A percentile compares a stretch with the other conserved stretches of the same genome.
Evolutionary conservation across 2,797 vertebrate species (phyloP).

Genomic region (Setipinna tenuifilis): DNA sequence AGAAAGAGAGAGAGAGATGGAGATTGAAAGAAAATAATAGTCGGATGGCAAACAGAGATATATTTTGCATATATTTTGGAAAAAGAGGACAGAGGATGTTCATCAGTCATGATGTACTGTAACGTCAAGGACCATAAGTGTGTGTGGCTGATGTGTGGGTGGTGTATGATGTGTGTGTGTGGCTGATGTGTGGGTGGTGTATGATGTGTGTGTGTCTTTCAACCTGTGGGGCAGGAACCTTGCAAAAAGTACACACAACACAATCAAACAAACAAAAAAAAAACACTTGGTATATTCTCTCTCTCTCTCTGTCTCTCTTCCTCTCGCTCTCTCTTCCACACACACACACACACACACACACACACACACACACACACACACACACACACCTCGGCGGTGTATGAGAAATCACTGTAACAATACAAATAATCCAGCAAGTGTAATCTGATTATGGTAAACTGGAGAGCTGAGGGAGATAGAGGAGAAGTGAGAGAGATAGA

Average conservation of each 20-base stretch:
- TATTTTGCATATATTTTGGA: not conserved
- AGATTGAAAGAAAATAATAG: not conserved
- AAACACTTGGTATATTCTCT: not conserved
- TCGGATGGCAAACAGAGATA: conserved; percentile 1
- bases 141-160: too few relatives aligned
- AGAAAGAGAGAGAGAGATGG: not conserved
- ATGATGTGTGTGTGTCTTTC: not conserved
- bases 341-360: not conserved
- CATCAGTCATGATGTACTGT: not conserved
- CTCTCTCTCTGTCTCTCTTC: not conserved
- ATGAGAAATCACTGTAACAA: conserved; percentile 67
- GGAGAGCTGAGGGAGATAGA: conserved; percentile 58
- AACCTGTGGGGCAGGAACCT: not conserved
- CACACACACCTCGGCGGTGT: not conserved
- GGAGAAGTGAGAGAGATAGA: conserved; percentile 53
- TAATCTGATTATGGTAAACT: conserved; percentile 74
- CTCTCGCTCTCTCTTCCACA: not conserved
- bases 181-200: too few relatives aligned
- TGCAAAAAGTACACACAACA: not conserved
- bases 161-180: too few relatives aligned
- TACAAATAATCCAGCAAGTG: conserved; percentile 68
- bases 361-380: conserved; percentile 5
- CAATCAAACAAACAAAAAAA: conserved; percentile 46
- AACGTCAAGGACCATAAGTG: not conserved
- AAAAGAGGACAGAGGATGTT: not conserved